Percentiles rank a stretch among this genome's conserved stretches.
Conservation (phyloP, 2,888 invertebrate genomes). For the Caenorhabditis sinica region DNA sequence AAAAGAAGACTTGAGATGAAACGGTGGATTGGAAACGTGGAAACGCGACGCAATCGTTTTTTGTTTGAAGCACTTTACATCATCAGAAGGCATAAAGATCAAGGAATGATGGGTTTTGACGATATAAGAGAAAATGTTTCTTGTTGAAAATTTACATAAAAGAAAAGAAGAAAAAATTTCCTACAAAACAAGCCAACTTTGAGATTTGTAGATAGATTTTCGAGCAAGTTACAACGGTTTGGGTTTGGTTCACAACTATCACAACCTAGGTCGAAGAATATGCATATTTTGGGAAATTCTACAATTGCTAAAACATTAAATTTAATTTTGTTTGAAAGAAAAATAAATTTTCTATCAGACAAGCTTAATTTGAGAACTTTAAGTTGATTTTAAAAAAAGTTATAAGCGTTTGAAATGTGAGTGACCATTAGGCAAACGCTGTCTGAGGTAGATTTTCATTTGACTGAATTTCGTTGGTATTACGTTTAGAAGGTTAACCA, state of each 20-base stretch:
- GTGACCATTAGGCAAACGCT: no score
- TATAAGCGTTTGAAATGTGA: not conserved
- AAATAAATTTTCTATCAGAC: not conserved
- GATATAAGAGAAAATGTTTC: no score
- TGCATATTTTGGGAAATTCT: no score
- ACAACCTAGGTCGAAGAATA: no score
- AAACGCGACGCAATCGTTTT: no score
- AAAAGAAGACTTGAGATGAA: not conserved
- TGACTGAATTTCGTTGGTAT: no score
- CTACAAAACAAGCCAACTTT: not conserved
- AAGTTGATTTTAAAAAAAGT: not conserved
- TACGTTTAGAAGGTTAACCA: no score
- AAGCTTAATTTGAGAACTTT: not conserved
- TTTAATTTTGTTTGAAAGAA: not conserved
- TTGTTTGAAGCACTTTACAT: not conserved
- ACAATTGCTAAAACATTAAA: no score
- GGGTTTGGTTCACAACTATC: no score
- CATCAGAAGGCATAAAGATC: not conserved
- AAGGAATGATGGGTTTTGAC: not conserved
- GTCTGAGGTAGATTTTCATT: no score
- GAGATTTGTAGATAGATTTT: not conserved
- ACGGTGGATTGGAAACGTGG: conserved; percentile 6
- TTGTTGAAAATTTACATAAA: not conserved
- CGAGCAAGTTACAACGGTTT: not conserved
- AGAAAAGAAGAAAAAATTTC: not conserved